A percentile compares a stretch with the other conserved stretches of the same genome.
Evolutionary conservation across 1,140 invertebrate species (phyloP).

Genomic region (Meloidogyne chitwoodi): DNA sequence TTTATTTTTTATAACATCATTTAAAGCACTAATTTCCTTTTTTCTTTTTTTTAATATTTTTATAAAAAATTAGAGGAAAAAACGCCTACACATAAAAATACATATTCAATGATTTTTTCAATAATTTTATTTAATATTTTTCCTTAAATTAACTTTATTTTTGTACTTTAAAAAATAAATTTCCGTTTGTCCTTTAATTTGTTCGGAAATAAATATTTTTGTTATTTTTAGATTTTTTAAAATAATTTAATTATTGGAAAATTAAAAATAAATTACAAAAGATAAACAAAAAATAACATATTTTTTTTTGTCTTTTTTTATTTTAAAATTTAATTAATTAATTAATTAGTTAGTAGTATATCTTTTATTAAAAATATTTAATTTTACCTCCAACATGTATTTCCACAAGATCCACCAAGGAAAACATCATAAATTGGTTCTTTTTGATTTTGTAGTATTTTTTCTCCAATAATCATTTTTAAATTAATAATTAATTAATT

Average conservation of each 20-base stretch:
- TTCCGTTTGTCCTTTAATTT: not conserved
- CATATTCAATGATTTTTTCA: no score
- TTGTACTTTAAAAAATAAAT: not conserved
- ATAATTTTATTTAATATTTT: not conserved
- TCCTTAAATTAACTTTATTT: not conserved
- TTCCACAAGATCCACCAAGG: conserved; percentile 55
- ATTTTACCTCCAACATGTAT: conserved; percentile 11
- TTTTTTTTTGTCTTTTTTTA: no score
- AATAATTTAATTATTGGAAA: not conserved
- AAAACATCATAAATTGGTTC: conserved; percentile 55
- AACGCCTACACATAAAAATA: no score
- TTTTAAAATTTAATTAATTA: no score
- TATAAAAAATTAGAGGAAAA: no score
- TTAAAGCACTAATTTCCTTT: not conserved
- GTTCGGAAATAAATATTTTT: not conserved
- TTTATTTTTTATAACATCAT: not conserved
- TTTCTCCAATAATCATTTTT: not conserved
- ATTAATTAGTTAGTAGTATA: no score
- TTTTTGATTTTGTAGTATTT: not conserved
- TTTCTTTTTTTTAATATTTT: not conserved
- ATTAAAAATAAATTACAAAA: not conserved
- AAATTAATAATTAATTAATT: not conserved
- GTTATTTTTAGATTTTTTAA: not conserved
- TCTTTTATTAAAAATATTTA: not conserved
- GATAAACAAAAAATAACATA: no score